Evolutionary conservation across 2,888 invertebrate species (phyloP), one percentile per base, ranked within the genome.

Genomic region (Agriopis aurantiaria): DNA sequence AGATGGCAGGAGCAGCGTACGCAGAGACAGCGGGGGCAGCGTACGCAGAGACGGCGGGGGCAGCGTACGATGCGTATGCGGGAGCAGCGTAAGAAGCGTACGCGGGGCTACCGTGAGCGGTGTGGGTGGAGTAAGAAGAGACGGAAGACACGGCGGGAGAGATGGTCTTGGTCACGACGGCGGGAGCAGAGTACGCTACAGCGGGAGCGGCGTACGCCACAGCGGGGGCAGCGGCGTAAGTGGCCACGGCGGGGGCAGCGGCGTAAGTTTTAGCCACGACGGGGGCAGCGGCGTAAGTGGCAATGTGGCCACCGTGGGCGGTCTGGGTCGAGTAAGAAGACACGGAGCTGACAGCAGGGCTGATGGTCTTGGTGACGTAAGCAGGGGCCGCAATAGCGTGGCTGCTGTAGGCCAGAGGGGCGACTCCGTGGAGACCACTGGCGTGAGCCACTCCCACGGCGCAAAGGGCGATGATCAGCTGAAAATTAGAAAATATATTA

Each of bases 381-480:
- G 90, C 89, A 59, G 91, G 90, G n/a, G 89, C 88, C 59, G 90
- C 88, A 77, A 83, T 73, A 59, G 86, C 86, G 75, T 87, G 95
- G 87, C 81, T 90, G 87, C 88, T 95, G 89, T 90, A 95, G 78
- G 91, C 91, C 78, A 93, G 82, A 23, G 92, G 93, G 73, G 91
- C 93, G 58, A 90, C 91, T 68, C 90, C 92, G 65, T 88, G 84
- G 68, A 96, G 85, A 74, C 94, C 86, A 75, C 96, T 95, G 77
- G 95, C 96, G 82, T 90, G 95, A 85, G 93, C 95, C 60, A 94
- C 89, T 78, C 96, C 95, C 91, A 96, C 88, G 78, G 94, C 90
- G 85, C 96, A 95, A 82, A 95, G 95, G 80, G 96, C 90, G 75
- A 95, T 88, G 86, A 96, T 90, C 81, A 95, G 86, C 95, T 93